Base-by-base conservation (phyloP, 1,140 invertebrate genomes). In the Aradophagus sp. region DNA sequence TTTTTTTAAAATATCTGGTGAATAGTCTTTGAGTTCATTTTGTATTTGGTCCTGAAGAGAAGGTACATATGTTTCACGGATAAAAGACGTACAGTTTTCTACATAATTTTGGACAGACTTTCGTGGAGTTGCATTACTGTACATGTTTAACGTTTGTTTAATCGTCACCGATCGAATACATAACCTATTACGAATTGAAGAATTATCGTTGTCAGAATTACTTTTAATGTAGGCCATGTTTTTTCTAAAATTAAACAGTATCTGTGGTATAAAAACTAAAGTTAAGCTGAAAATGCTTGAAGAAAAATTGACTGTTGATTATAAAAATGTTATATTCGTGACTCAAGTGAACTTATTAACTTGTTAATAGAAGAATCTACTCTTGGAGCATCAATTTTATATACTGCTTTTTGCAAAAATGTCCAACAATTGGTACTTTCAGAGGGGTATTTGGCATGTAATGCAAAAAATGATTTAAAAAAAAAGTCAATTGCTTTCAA, bases 21-120 rank as follows among this genome's bases (percentile, higher is more conserved):
- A 15, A 26, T n/a, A 42, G 13, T 20, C 1, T n/a, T 23, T 2
- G 1, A 20, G 17, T 23, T 23, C 23, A 12, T 42, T 42, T 42
- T 20, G 11, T 10, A 42, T 26, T 23, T 42, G 10, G 20, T 42
- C 6, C 10, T 42, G 11, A 2, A 42, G 14, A 23, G 1, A 42
- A 2, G 39, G 39, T 20, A 42, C 17, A 42, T 23, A 42, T 13
- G 19, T 11, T 12, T 42, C 16, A 5, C 13, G 2, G 0, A 42
- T 19, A 19, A 19, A 23, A 19, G 14, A 11, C 20, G 17, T 11
- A n/a, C 12, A 11, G 7, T 42, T 42, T 0, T 42, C 39, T 1
- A 42, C 19, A 42, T 23, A 42, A 20, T 4, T 42, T 42, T 42
- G 39, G 8, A 42, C 39, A 23, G 23, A 10, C n/a, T 26, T 42